These are phyloP conservation scores for Caenorhabditis sp. DNA, from an alignment of 2,888 invertebrate genomes.

Conservation along the genomic window DNA sequence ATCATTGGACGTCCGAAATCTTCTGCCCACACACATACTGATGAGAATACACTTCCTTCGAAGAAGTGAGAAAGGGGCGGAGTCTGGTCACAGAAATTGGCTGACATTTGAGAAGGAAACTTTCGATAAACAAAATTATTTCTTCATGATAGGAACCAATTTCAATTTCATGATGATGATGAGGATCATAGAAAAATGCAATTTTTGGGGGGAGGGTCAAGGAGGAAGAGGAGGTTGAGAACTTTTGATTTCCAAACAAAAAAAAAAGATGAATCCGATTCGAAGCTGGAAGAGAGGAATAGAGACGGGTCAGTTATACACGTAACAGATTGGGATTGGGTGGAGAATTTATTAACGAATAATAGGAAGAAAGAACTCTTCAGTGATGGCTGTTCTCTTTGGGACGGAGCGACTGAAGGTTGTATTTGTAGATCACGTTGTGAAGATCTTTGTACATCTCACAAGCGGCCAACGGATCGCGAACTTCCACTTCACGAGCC, in stretches of 20 bases:
- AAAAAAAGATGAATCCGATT: slow-evolving; percentile 13
- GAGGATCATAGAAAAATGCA: slow-evolving; percentile 21
- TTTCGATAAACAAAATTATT: slow-evolving; percentile 1
- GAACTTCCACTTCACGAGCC: slow-evolving; percentile 49
- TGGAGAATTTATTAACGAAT: not conserved
- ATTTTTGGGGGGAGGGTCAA: slow-evolving; percentile 2
- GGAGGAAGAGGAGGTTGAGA: not conserved
- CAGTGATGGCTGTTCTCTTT: slow-evolving; percentile 17
- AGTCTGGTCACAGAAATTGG: slow-evolving; percentile 21
- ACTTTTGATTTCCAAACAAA: not conserved
- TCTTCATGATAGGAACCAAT: not conserved
- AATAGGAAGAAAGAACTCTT: not conserved
- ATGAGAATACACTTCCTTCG: slow-evolving; percentile 7
- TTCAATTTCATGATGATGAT: not conserved
- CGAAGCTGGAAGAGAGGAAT: slow-evolving; percentile 1
- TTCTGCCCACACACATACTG: slow-evolving; percentile 15
- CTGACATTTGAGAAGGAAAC: slow-evolving; percentile 1
- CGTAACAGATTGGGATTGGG: slow-evolving; percentile 3
- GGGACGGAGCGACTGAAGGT: slow-evolving; percentile 21
- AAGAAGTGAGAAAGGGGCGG: slow-evolving; percentile 1
- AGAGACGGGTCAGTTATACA: slow-evolving; percentile 1
- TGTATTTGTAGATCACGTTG: slow-evolving; percentile 15
- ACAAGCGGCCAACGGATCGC: slow-evolving; percentile 31
- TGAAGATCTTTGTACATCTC: slow-evolving; percentile 39
- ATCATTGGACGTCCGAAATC: slow-evolving; percentile 61